phyloP scores from a whole-genome alignment of 1,140 invertebrate species.

The Neomicropteryx cornuta region DNA sequence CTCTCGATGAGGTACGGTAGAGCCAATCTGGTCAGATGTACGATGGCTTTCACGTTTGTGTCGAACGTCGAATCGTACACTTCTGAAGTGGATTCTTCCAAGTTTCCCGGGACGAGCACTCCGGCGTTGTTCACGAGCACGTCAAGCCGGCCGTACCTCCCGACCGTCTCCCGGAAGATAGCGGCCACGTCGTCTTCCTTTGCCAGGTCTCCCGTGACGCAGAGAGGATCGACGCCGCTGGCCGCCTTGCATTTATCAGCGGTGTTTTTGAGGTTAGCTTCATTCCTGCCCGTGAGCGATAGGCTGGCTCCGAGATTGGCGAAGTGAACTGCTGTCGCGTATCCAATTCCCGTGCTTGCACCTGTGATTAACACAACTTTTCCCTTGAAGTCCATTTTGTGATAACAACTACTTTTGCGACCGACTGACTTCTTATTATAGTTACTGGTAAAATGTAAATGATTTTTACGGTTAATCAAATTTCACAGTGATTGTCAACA shows the following conservation, averaged over 20 bases:
- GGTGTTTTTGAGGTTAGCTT: conserved; percentile 30
- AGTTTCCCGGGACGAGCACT: conserved; percentile 54
- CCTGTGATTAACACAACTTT: conserved; percentile 68
- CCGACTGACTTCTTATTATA: no score
- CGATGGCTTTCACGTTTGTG: conserved; percentile 74
- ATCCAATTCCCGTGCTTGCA: conserved; percentile 80
- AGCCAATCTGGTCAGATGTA: conserved; percentile 73
- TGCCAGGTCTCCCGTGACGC: conserved; percentile 51
- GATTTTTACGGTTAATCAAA: no score
- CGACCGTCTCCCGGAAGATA: conserved; percentile 57
- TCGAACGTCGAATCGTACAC: conserved; percentile 80
- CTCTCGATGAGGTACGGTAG: conserved; percentile 71
- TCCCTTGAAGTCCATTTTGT: conserved; percentile 47
- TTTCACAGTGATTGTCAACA: no score
- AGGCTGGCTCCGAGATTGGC: conserved; percentile 61
- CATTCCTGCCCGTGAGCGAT: conserved; percentile 62
- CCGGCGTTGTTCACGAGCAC: conserved; percentile 65
- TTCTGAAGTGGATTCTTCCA: conserved; percentile 71
- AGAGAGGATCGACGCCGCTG: conserved; percentile 24
- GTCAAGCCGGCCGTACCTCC: conserved; percentile 53
- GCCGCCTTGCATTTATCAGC: conserved; percentile 31
- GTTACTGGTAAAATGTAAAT: no score
- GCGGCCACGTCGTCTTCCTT: conserved; percentile 63
- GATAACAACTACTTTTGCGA: no score
- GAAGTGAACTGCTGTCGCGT: conserved; percentile 65